Evolutionary conservation across 2,888 invertebrate species (phyloP), one percentile per base, ranked within the genome.

Genomic region (Cactoblastis cactorum): DNA sequence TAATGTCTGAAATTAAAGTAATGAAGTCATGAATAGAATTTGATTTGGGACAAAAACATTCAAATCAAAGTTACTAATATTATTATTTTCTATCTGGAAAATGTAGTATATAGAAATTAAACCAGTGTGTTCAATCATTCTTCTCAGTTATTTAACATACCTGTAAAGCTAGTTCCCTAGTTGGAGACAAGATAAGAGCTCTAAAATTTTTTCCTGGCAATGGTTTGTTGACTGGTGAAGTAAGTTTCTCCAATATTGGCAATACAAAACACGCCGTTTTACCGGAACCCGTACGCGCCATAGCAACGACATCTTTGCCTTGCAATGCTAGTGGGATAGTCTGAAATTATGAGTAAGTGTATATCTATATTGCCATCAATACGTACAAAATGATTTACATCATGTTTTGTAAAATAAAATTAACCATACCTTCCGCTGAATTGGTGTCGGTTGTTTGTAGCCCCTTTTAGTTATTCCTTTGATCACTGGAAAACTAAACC

Each of bases 281-380:
- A 2, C 99, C 99, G 62, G 98, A 98, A 14, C 99, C 99, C 1
- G 99, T 99, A 57, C 99, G 92, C 1, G 99, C 99, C 99, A 99
- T 99, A 35, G 98, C 99, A 35, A 99, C 99, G 5, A 99, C 94
- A 92, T 99, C 99, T 74, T 96, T 93, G 1, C 98, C 97, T 76
- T 97, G 96, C 60, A 99, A 80, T 41, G 98, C 95, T 39, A 98
- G 73, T 0, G 99, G 99, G 68, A 99, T 98, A 2, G 97, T 75
- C 75, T 76, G 61, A 45, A 71, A 69, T n/a, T n/a, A 35, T n/a
- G 17, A 49, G n/a, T n/a, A n/a, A n/a, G n/a, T n/a, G n/a, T n/a
- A n/a, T n/a, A n/a, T n/a, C n/a, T n/a, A n/a, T n/a, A n/a, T n/a
- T n/a, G n/a, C n/a, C n/a, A n/a, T n/a, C n/a, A n/a, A 35, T 14